These are phyloP conservation scores for Anas bernieri DNA, from an alignment of 2,797 vertebrate species.

Conservation along the genomic window DNA sequence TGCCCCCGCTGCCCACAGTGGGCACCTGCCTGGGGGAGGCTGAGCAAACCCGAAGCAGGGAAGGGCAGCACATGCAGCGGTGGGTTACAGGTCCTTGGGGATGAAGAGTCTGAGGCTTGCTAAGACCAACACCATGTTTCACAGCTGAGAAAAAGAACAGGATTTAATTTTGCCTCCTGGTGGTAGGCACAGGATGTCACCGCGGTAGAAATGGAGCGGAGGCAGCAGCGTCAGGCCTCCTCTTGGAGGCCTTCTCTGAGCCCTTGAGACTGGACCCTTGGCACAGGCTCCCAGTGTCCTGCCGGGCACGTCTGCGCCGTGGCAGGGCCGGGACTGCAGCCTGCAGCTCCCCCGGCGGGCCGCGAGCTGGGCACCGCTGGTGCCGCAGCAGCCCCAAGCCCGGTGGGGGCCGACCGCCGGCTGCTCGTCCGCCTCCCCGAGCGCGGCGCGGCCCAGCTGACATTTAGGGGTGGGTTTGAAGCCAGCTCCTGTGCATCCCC, in stretches of 20 bases:
- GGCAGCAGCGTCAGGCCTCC: not conserved
- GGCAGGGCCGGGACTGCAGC: not conserved
- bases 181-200: not conserved
- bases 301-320: too few species aligned
- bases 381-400: not conserved
- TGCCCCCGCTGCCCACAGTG: too few species aligned
- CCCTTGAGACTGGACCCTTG: not conserved
- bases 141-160: not conserved
- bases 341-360: not conserved
- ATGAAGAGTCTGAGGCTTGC: not conserved
- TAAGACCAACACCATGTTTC: rapidly evolving
- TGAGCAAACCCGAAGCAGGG: rapidly evolving
- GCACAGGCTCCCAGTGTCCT: too few species aligned
- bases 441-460: too few species aligned
- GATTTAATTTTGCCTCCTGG: not conserved
- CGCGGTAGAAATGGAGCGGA: rapidly evolving
- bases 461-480: not conserved
- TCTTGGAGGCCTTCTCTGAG: not conserved
- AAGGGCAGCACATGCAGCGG: rapidly evolving
- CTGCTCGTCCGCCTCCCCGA: not conserved
- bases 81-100: not conserved
- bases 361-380: rapidly evolving
- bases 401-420: rapidly evolving
- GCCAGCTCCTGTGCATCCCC: rapidly evolving
- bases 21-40: rapidly evolving